Evolutionary conservation across 2,797 vertebrate species (phyloP), one percentile per base, ranked within the genome.

Genomic region (Urophycis tenuis): DNA sequence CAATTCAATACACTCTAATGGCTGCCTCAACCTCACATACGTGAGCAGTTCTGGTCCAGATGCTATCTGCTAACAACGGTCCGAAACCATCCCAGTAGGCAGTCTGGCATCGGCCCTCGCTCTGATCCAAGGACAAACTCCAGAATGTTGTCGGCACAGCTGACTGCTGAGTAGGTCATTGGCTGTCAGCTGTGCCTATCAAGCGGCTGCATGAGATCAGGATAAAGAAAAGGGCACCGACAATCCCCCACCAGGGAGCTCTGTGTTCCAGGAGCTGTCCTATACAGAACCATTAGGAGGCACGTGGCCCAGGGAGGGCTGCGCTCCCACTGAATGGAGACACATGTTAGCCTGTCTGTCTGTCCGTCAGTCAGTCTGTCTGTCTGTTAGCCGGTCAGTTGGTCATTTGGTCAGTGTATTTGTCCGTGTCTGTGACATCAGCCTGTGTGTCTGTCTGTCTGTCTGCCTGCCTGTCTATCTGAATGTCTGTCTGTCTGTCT

Each of bases 101-200:
- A 8, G 41, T 73, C 77, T 19, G 74, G 29, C 69, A 12, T 53
- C 30, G 34, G 30, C 60, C 81, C 74, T 88, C 83, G 72, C 80
- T 75, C 81, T 33, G 81, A 79, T 83, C 86, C 84, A 86, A 88
- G 88, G 89, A 85, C 85, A 72, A 83, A 80, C 76, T 5, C 74
- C 78, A 75, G 80, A 82, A 79, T 82, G 84, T 82, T 10, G 39
- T 77, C 64, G 75, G 74, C 32, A 67, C 81, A 1, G 76, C 81
- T 25, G 79, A 81, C 82, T 76, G 85, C 83, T 77, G 84, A 81
- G 84, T 60, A 19, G 86, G 85, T 88, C 87, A 85, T 79, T 30
- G 15, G 82, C 84, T 85, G 87, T 86, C 86, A 85, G 80, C 81
- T 72, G 80, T 79, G 78, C 53, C 83, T 80, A 35, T 87, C 87